phyloP scores from a whole-genome alignment of 2,888 invertebrate genomes.

The Conchocele bisecta region DNA sequence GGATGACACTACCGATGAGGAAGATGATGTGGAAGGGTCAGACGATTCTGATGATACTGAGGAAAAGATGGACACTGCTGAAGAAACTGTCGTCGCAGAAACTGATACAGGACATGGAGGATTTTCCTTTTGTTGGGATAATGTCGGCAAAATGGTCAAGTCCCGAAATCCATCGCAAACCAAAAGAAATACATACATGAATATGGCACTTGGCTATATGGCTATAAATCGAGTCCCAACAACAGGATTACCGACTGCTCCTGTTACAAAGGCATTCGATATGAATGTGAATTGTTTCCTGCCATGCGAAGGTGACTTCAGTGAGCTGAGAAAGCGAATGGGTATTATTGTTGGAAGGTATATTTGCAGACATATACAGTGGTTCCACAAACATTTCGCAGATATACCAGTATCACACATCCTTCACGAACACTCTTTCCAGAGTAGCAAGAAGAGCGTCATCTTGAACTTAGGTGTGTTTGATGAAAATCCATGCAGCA shows the following conservation, averaged over 20 bases:
- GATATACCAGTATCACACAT: too few species aligned
- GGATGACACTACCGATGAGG: too few species aligned
- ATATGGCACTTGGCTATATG: conserved; percentile 29
- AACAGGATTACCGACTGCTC: not conserved
- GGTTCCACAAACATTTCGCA: too few species aligned
- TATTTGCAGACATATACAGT: conserved; percentile 2
- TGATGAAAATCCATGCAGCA: conserved; percentile 36
- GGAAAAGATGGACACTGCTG: not conserved
- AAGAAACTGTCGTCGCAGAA: too few species aligned
- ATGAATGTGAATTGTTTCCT: conserved; percentile 8
- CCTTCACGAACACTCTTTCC: conserved; percentile 32
- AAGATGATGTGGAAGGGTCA: too few species aligned
- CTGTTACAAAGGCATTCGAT: conserved; percentile 11
- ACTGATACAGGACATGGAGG: too few species aligned
- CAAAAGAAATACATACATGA: conserved; percentile 15
- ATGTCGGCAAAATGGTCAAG: conserved; percentile 8
- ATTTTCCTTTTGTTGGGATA: conserved; percentile 27
- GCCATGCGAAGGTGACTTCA: conserved; percentile 17
- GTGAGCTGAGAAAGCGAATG: conserved; percentile 15
- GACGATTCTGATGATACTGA: too few species aligned
- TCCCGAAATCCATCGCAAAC: conserved; percentile 4
- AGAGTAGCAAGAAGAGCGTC: conserved; percentile 20
- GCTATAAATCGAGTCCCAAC: conserved; percentile 20
- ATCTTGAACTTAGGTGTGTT: conserved; percentile 40
- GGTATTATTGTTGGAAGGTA: conserved; percentile 22